phyloP scores from a whole-genome alignment of 2,888 invertebrate genomes.

The Scelioninae gen. 1 region DNA sequence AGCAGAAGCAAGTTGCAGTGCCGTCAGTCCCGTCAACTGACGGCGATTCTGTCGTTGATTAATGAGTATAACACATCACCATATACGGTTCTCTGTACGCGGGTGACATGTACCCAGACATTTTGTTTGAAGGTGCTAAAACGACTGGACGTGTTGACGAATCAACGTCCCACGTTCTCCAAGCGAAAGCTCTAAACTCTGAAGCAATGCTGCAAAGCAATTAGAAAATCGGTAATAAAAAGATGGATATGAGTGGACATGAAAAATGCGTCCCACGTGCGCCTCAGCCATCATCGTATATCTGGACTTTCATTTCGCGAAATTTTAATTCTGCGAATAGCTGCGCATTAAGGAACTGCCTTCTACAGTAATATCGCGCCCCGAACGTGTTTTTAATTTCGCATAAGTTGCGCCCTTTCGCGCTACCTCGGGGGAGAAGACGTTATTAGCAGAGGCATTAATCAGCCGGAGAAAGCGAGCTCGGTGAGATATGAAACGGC shows the following conservation, averaged over 20 bases:
- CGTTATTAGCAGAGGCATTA: constrained; percentile 84
- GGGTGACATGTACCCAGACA: constrained; percentile 56
- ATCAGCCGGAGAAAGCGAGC: constrained; percentile 73
- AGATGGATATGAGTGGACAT: constrained; percentile 37
- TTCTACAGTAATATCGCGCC: constrained; percentile 51
- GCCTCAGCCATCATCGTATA: constrained; percentile 20
- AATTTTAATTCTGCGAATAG: constrained; percentile 65
- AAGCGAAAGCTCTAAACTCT: constrained; percentile 15
- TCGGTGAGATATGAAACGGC: constrained; percentile 77
- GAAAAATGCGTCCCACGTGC: constrained; percentile 55
- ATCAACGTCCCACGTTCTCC: constrained; percentile 21
- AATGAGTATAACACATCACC: constrained; percentile 62
- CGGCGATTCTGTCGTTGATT: constrained; percentile 68
- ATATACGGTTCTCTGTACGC: constrained; percentile 53
- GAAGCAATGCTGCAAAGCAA: background rate
- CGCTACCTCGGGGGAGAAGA: constrained; percentile 79
- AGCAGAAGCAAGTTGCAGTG: constrained; percentile 19
- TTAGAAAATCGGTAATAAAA: constrained; percentile 55
- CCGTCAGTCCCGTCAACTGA: constrained; percentile 60
- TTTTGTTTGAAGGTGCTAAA: constrained; percentile 36
- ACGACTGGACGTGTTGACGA: too few relatives aligned
- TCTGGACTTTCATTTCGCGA: constrained; percentile 54
- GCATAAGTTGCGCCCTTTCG: constrained; percentile 80
- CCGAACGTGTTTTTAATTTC: constrained; percentile 82
- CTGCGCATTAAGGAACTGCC: constrained; percentile 38